A percentile compares a stretch with the other conserved stretches of the same genome.
These are phyloP conservation scores for Tortricodes alternella DNA, from an alignment of 2,888 invertebrate genomes.

Conservation along the genomic window DNA sequence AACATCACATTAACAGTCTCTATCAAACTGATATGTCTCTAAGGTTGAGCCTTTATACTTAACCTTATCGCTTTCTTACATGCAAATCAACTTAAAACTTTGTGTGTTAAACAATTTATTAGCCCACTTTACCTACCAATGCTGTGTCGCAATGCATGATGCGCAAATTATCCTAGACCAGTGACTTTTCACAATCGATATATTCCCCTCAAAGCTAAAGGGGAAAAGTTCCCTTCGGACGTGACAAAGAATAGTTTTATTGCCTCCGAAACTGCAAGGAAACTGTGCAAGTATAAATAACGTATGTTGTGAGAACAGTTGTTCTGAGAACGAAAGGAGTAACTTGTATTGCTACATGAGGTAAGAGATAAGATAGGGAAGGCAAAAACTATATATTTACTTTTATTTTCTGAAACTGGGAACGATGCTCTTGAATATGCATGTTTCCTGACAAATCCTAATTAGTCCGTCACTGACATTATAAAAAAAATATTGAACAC, in stretches of 20 bases:
- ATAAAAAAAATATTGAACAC: no score
- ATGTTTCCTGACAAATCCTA: no score
- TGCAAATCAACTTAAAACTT: background rate
- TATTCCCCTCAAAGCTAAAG: background rate
- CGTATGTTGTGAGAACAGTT: slow-evolving; percentile 15
- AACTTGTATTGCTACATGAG: background rate
- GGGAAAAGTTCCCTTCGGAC: slow-evolving; percentile 13
- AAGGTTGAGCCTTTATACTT: no score
- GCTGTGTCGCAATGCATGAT: background rate
- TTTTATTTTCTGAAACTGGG: no score
- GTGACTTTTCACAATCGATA: slow-evolving; percentile 21
- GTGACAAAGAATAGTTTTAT: slow-evolving; percentile 23
- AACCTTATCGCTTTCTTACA: no score
- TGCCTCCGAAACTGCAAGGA: slow-evolving; percentile 7
- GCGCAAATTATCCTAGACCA: background rate
- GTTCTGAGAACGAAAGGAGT: no score
- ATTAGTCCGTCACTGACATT: no score
- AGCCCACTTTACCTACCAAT: background rate
- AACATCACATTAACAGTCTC: no score
- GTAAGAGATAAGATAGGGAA: no score
- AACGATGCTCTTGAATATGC: no score
- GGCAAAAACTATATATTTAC: no score
- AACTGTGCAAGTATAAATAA: slow-evolving; percentile 5
- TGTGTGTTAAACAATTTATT: background rate
- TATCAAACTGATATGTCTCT: no score